These are phyloP conservation scores for Ruditapes philippinarum DNA, from an alignment of 1,140 invertebrate species.

Conservation along the genomic window DNA sequence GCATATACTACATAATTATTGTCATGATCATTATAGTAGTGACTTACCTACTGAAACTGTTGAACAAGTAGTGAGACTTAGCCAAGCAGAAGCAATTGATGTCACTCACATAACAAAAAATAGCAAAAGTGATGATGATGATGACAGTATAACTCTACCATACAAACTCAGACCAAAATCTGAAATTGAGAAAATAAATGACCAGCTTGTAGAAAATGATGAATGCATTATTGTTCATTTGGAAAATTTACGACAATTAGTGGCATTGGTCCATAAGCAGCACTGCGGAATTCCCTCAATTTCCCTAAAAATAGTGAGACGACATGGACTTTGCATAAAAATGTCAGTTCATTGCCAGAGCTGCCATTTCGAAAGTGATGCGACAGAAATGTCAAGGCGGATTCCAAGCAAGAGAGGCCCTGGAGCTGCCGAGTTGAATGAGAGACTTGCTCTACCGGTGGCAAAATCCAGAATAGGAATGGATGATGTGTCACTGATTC, in stretches of 20 bases:
- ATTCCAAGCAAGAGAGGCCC: too few species aligned
- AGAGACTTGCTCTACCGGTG: too few species aligned
- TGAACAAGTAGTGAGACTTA: slow-evolving; percentile 2
- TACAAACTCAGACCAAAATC: slow-evolving; percentile 23
- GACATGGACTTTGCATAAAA: too few species aligned
- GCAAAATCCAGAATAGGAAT: not conserved
- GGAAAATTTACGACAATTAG: not conserved
- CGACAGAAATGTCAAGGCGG: too few species aligned
- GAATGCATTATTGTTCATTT: slow-evolving; percentile 12
- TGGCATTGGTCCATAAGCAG: not conserved
- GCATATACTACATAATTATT: too few species aligned
- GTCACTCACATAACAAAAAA: not conserved
- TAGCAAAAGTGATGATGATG: not conserved
- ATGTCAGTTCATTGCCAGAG: not conserved
- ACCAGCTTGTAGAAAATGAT: slow-evolving; percentile 5
- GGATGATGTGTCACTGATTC: not conserved
- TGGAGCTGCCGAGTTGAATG: too few species aligned
- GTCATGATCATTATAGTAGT: not conserved
- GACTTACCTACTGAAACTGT: not conserved
- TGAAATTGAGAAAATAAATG: not conserved
- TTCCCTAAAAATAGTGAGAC: too few species aligned
- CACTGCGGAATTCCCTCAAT: not conserved
- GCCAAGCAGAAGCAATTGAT: not conserved
- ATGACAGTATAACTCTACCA: not conserved
- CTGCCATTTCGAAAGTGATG: slow-evolving; percentile 12